Base-by-base conservation (phyloP, 2,113 vertebrate species). In the Eulemur macaco region DNA sequence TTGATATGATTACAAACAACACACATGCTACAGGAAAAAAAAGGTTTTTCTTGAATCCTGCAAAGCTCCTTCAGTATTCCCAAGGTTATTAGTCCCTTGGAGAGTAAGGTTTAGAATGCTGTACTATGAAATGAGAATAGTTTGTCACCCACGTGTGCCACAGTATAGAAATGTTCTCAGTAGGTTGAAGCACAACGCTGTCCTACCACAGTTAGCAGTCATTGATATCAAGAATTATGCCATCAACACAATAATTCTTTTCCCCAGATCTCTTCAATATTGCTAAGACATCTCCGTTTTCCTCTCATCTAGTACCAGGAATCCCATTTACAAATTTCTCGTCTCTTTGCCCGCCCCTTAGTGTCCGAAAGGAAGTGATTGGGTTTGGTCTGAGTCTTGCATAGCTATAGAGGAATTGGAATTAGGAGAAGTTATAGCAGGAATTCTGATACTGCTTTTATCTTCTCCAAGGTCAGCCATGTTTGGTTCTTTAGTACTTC, bases 31-130 rank as follows among this genome's bases (percentile, higher is more conserved):
- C 13, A 47, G 8, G 12, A 12, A 42, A 50, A n/a, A 71, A 86
- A 47, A 69, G 27, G 5, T 10, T 11, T 60, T 82, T 89, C 85
- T 82, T 66, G 7, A 71, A 68, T 86, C 94, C 56, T 76, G 3
- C 60, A 83, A 56, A 90, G 42, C 73, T 89, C 42, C 83, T 45
- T 97, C 58, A 80, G 34, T 96, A 66, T 89, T 97, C 86, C 86
- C 89, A 95, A 95, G 69, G 86, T 93, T 87, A 83, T 82, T 91
- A 77, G 78, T 95, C 34, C 86, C 77, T 95, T 89, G 63, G 87
- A 89, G 77, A 88, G 86, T 88, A 91, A 93, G 82, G 56, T 95
- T 97, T 93, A 96, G 89, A 95, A 84, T 86, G 85, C 42, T 93
- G 1, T 94, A 89, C 82, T 91, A 91, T 31, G 68, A 93, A 93